phyloP scores from a whole-genome alignment of 2,797 vertebrate species.

The Gymnoscopelus microlampas region DNA sequence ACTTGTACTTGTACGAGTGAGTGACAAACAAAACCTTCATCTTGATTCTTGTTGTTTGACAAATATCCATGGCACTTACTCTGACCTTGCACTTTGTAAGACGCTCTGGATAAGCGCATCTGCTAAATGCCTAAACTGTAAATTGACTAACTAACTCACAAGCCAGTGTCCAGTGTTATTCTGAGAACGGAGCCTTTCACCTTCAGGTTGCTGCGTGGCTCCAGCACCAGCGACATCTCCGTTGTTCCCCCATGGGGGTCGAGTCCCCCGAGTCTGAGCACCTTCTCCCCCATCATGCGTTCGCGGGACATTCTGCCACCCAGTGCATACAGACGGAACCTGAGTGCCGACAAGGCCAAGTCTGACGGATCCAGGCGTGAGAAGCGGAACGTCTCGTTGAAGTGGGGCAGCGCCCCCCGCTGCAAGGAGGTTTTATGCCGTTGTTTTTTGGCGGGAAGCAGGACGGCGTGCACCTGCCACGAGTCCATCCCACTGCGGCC shows the following conservation, averaged over 20 bases:
- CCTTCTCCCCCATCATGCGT: slow-evolving; percentile 94
- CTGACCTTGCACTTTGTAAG: too few species aligned
- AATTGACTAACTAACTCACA: too few species aligned
- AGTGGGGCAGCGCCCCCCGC: slow-evolving; percentile 84
- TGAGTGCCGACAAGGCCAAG: slow-evolving; percentile 80
- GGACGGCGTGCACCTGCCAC: slow-evolving; percentile 93
- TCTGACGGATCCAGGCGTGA: slow-evolving; percentile 84
- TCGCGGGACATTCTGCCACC: slow-evolving; percentile 86
- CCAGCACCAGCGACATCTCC: slow-evolving; percentile 87
- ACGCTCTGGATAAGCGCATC: too few species aligned
- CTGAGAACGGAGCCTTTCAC: slow-evolving; percentile 70
- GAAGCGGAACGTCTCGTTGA: slow-evolving; percentile 91
- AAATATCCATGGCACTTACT: too few species aligned
- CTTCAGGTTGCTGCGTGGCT: slow-evolving; percentile 91
- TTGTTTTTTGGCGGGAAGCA: slow-evolving; percentile 92
- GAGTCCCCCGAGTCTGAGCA: slow-evolving; percentile 85
- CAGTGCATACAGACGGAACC: slow-evolving; percentile 93
- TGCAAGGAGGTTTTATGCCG: slow-evolving; percentile 88
- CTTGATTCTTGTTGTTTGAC: too few species aligned
- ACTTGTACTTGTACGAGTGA: too few species aligned
- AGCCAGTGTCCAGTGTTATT: too few species aligned
- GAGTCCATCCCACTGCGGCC: slow-evolving; percentile 89
- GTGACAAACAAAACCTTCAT: too few species aligned
- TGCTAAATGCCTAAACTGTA: too few species aligned
- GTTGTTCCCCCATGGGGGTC: slow-evolving; percentile 71